Evolutionary conservation across 2,113 vertebrate species (phyloP).

Genomic region (Anarrhichthys ocellatus): DNA sequence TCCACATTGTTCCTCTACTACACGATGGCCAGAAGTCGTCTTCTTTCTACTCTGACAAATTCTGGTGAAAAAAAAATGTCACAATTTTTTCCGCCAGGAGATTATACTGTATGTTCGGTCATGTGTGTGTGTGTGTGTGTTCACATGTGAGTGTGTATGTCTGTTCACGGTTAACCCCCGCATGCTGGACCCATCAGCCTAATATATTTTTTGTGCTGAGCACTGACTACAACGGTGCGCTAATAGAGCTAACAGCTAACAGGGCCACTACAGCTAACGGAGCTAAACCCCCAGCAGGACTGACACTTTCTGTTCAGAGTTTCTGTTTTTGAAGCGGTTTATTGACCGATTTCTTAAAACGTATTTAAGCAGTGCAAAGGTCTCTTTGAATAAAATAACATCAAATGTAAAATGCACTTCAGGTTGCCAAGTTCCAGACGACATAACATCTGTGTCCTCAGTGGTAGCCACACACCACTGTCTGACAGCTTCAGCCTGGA

Average conservation of each 20-base stretch:
- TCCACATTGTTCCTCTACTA: not conserved
- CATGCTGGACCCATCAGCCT: not conserved
- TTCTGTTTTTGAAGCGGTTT: not conserved
- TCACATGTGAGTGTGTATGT: not conserved
- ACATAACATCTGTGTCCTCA: not conserved
- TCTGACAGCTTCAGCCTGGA: not conserved
- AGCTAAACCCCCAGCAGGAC: not conserved
- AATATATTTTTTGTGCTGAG: not conserved
- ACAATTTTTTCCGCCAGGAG: not conserved
- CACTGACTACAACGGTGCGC: not conserved
- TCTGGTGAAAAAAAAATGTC: not conserved
- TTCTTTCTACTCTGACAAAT: not conserved
- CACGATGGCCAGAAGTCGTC: too few species aligned
- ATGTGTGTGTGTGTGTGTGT: too few species aligned
- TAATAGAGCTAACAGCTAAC: not conserved
- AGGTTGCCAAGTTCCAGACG: not conserved
- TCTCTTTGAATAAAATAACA: not conserved
- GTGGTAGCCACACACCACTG: not conserved
- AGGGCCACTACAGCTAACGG: not conserved
- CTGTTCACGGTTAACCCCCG: not conserved
- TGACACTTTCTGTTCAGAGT: not conserved
- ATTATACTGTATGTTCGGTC: not conserved
- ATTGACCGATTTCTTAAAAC: not conserved
- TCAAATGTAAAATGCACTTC: not conserved
- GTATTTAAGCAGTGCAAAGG: not conserved